phyloP scores from a whole-genome alignment of 2,888 invertebrate species.

The Luperina testacea region DNA sequence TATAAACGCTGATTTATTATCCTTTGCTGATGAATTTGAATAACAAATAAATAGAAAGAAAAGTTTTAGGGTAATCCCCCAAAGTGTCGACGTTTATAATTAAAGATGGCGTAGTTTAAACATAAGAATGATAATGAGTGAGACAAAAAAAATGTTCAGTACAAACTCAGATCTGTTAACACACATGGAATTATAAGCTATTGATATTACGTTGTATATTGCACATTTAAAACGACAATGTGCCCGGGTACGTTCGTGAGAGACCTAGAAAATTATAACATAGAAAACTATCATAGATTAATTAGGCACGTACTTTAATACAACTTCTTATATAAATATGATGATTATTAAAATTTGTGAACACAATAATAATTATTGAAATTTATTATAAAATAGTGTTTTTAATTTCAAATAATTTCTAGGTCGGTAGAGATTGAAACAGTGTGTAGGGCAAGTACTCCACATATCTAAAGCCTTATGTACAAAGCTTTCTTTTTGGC shows the following conservation, averaged over 20 bases:
- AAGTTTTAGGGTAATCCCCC: slow-evolving; percentile 41
- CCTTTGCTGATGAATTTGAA: slow-evolving; percentile 64
- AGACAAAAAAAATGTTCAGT: slow-evolving; percentile 66
- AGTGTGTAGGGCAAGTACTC: slow-evolving; percentile 66
- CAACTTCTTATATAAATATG: slow-evolving; percentile 33
- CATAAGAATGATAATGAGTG: slow-evolving; percentile 58
- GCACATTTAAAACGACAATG: slow-evolving; percentile 72
- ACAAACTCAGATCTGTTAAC: slow-evolving; percentile 75
- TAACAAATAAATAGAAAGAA: slow-evolving; percentile 62
- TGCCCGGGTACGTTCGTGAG: slow-evolving; percentile 62
- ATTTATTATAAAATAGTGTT: slow-evolving; percentile 10
- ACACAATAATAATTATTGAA: slow-evolving; percentile 35
- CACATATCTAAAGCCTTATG: slow-evolving; percentile 76
- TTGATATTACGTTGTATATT: slow-evolving; percentile 73
- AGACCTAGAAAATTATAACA: slow-evolving; percentile 43
- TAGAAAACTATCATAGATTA: slow-evolving; percentile 1
- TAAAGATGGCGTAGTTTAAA: slow-evolving; percentile 51
- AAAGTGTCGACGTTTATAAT: slow-evolving; percentile 61
- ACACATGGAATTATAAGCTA: slow-evolving; percentile 62
- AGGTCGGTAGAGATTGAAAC: slow-evolving; percentile 66
- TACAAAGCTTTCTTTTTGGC: slow-evolving; percentile 88
- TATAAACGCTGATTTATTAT: slow-evolving; percentile 45
- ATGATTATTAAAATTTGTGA: slow-evolving; percentile 53
- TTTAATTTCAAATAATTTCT: slow-evolving; percentile 55
- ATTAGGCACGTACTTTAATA: slow-evolving; percentile 37